Conservation (phyloP, 2,888 invertebrate species). For the Diaperis boleti region DNA sequence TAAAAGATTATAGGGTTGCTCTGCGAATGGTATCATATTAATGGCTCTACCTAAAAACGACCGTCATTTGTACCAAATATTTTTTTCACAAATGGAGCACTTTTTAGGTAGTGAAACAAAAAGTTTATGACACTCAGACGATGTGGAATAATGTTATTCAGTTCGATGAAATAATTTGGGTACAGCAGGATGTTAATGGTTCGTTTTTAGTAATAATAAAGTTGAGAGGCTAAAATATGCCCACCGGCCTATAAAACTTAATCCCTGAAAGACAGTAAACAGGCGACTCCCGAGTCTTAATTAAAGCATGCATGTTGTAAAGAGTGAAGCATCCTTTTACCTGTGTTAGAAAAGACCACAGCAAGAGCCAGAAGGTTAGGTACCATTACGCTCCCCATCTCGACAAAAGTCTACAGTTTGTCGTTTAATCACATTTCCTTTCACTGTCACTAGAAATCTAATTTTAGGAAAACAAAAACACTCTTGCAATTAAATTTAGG, state of each 20-base stretch:
- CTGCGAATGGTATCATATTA: constrained; percentile 4
- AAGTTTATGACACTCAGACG: constrained; percentile 16
- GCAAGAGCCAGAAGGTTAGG: constrained; percentile 44
- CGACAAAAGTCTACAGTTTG: constrained; percentile 10
- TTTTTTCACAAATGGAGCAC: constrained; percentile 38
- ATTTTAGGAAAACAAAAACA: constrained; percentile 19
- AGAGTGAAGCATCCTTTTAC: constrained; percentile 43
- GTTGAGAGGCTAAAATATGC: constrained; percentile 34
- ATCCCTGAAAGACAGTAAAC: constrained; percentile 39
- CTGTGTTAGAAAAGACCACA: constrained; percentile 49
- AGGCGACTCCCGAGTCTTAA: constrained; percentile 33
- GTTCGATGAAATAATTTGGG: constrained; percentile 35
- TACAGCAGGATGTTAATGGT: constrained; percentile 30
- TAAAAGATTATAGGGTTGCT: constrained; percentile 1
- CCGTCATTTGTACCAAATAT: constrained; percentile 44
- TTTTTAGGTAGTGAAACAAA: constrained; percentile 33
- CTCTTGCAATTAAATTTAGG: constrained; percentile 39
- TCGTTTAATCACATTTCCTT: constrained; percentile 46
- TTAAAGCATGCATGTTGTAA: constrained; percentile 36
- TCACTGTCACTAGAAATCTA: constrained; percentile 29
- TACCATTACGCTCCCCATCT: constrained; percentile 35
- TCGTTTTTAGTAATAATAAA: constrained; percentile 33
- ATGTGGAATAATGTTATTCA: constrained; percentile 29
- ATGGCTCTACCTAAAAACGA: constrained; percentile 26
- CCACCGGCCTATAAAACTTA: constrained; percentile 39